phyloP scores from a whole-genome alignment of 2,888 invertebrate genomes.

The Machimus rusticus region DNA sequence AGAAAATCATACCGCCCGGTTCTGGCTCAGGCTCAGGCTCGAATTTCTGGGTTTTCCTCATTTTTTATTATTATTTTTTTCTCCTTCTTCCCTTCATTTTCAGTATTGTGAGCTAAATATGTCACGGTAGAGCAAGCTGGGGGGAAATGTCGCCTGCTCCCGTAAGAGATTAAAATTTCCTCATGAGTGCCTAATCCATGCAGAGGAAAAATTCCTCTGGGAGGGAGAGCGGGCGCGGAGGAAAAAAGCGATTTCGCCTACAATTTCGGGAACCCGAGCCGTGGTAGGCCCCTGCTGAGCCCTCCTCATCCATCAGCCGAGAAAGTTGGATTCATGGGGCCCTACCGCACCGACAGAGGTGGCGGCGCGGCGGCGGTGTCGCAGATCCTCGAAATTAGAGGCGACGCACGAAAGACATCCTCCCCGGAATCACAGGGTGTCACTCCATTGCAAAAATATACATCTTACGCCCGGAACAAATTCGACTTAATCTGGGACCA shows the following conservation, averaged over 20 bases:
- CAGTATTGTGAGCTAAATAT: constrained; percentile 21
- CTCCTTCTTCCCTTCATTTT: background rate
- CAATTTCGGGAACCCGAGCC: background rate
- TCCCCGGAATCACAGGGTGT: background rate
- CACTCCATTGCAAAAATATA: background rate
- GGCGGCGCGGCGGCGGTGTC: background rate
- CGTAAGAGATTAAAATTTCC: constrained; percentile 38
- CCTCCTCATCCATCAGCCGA: background rate
- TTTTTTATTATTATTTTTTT: too few relatives aligned
- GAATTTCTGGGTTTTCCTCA: background rate
- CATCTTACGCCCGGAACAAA: background rate
- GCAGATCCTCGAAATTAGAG: background rate
- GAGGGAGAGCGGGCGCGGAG: background rate
- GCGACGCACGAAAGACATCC: background rate
- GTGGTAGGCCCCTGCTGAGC: background rate
- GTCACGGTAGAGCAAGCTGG: constrained; percentile 8
- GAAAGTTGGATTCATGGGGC: background rate
- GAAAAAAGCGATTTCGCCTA: background rate
- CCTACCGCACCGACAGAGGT: background rate
- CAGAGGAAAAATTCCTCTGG: background rate
- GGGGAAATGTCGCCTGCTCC: constrained; percentile 13
- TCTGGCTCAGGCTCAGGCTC: background rate
- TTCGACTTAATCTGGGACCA: background rate
- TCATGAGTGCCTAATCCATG: constrained; percentile 33
- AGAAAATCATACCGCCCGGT: background rate